phyloP scores from a whole-genome alignment of 2,113 vertebrate species.

The human region DNA sequence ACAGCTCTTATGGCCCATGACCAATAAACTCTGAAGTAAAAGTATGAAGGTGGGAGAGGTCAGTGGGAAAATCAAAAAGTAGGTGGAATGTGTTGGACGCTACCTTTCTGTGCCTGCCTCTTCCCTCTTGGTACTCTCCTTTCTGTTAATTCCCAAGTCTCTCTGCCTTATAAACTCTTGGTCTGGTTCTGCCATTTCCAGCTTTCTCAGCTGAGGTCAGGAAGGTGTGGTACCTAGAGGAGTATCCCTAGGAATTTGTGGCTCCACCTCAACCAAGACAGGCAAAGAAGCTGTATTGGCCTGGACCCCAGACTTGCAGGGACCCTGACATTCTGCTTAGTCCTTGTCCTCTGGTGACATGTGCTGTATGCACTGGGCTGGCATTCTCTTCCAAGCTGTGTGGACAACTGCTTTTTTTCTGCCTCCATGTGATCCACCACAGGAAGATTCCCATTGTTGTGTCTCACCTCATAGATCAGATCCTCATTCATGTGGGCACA shows the following conservation, averaged over 20 bases:
- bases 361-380: background rate
- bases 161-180: background rate
- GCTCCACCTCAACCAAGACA: background rate
- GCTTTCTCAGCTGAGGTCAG: background rate
- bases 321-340: background rate
- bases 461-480: background rate
- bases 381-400: background rate
- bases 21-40: constrained; percentile 20
- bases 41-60: background rate
- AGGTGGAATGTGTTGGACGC: background rate
- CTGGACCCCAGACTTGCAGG: background rate
- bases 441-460: no score
- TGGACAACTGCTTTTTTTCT: background rate
- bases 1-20: background rate
- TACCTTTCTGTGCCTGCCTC: background rate
- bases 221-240: background rate
- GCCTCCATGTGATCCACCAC: accelerated
- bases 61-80: background rate
- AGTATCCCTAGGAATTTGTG: background rate
- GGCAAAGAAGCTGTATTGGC: background rate
- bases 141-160: background rate
- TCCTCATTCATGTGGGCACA: background rate
- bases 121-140: background rate
- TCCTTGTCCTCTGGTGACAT: background rate
- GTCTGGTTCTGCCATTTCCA: background rate